Conservation (phyloP, 2,888 invertebrate genomes). For the Drosophila bunnanda region DNA sequence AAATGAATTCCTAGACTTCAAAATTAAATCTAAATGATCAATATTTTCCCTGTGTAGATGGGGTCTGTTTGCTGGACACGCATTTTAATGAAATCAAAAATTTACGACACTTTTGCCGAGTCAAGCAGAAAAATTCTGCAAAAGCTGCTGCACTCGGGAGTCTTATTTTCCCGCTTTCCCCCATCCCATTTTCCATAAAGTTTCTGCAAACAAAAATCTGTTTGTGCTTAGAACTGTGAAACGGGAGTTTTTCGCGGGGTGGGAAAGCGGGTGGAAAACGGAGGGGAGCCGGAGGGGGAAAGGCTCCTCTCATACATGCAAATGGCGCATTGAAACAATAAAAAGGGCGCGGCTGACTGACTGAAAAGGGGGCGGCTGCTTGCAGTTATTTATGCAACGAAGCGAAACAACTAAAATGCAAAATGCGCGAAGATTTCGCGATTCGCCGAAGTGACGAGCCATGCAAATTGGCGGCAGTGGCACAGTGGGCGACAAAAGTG, state of each 20-base stretch:
- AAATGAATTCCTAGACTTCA: background rate
- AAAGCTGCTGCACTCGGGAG: slow-evolving; percentile 24
- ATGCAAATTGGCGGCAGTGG: slow-evolving; percentile 64
- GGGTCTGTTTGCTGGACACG: slow-evolving; percentile 36
- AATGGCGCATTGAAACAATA: slow-evolving; percentile 66
- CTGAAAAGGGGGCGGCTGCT: slow-evolving; percentile 34
- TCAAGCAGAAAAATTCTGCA: slow-evolving; percentile 64
- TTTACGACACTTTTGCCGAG: slow-evolving; percentile 68
- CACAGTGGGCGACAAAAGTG: slow-evolving; percentile 14
- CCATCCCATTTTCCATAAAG: slow-evolving; percentile 16
- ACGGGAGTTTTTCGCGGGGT: slow-evolving; percentile 17
- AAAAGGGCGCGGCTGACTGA: slow-evolving; percentile 48
- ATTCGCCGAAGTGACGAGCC: slow-evolving; percentile 59
- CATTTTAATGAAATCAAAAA: slow-evolving; percentile 74
- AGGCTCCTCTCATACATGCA: slow-evolving; percentile 56
- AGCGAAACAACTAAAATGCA: slow-evolving; percentile 67
- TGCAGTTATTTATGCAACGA: slow-evolving; percentile 71
- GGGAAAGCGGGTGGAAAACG: background rate
- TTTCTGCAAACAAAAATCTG: slow-evolving; percentile 55
- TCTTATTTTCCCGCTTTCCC: slow-evolving; percentile 5
- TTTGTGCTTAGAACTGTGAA: slow-evolving; percentile 60
- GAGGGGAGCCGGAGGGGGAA: background rate
- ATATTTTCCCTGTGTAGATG: background rate
- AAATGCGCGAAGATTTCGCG: slow-evolving; percentile 65
- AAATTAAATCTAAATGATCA: background rate